phyloP scores from a whole-genome alignment of 2,888 invertebrate genomes.

The Omphaloscelis lunosa region DNA sequence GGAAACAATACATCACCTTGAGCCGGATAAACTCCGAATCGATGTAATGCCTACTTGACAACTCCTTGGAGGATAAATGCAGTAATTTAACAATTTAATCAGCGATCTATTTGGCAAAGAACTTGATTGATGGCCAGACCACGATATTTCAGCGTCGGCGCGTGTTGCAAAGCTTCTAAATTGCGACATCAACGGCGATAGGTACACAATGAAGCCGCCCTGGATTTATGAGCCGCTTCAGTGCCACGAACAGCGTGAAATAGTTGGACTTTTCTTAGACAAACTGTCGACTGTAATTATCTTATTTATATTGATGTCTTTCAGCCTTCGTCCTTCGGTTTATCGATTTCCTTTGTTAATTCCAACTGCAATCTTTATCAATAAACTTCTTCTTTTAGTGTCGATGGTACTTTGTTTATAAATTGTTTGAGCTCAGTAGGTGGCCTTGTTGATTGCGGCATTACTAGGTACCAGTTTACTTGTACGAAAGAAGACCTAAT shows the following conservation, averaged over 20 bases:
- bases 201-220: constrained; percentile 80
- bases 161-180: constrained; percentile 76
- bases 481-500: not conserved
- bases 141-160: constrained; percentile 81
- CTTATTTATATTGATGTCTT: constrained; percentile 60
- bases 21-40: constrained; percentile 58
- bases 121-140: constrained; percentile 83
- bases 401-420: not conserved
- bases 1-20: constrained; percentile 50
- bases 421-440: not conserved
- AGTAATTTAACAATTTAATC: constrained; percentile 85
- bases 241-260: constrained; percentile 64
- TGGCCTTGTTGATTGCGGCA: no score
- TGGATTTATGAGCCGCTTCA: constrained; percentile 79
- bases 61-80: constrained; percentile 62
- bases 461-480: no score
- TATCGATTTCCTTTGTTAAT: constrained; percentile 15
- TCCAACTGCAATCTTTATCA: constrained; percentile 9
- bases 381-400: not conserved
- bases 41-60: constrained; percentile 54
- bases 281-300: constrained; percentile 68
- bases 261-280: constrained; percentile 67
- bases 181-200: constrained; percentile 81
- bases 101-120: constrained; percentile 82
- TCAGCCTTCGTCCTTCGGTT: constrained; percentile 21